These are phyloP conservation scores for Mirounga angustirostris DNA, from an alignment of 2,113 vertebrate species.

Conservation along the genomic window DNA sequence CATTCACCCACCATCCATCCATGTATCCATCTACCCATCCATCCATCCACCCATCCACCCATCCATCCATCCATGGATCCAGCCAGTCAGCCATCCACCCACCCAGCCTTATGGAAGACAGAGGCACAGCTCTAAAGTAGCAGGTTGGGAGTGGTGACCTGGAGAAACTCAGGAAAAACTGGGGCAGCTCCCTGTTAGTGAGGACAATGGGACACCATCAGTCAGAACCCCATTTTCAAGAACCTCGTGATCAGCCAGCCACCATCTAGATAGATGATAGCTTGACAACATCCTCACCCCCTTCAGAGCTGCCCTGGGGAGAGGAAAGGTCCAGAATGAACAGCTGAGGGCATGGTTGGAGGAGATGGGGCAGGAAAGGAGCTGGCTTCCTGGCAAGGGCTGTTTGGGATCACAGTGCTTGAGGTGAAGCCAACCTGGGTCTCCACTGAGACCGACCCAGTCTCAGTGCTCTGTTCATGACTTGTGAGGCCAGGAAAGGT, in stretches of 20 bases:
- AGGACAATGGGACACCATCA: background rate
- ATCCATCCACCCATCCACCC: background rate
- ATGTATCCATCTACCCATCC: background rate
- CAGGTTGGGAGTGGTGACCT: background rate
- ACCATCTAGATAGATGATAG: background rate
- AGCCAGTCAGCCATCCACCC: background rate
- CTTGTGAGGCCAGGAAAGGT: background rate
- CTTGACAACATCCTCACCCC: background rate
- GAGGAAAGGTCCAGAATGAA: background rate
- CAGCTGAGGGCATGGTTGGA: accelerated
- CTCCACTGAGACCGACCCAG: background rate
- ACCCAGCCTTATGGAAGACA: background rate
- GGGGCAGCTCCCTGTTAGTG: background rate
- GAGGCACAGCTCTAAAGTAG: background rate
- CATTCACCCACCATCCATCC: background rate
- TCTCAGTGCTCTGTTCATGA: accelerated
- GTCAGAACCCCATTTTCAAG: background rate
- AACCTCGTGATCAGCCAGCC: background rate
- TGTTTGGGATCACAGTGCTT: no score
- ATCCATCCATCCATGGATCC: background rate
- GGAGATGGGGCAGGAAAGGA: background rate
- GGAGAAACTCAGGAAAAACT: background rate
- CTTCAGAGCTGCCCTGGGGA: background rate
- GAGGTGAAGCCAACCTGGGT: background rate
- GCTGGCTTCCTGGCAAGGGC: accelerated